phyloP scores from a whole-genome alignment of 2,113 vertebrate genomes.

The Gymnobelideus leadbeateri region DNA sequence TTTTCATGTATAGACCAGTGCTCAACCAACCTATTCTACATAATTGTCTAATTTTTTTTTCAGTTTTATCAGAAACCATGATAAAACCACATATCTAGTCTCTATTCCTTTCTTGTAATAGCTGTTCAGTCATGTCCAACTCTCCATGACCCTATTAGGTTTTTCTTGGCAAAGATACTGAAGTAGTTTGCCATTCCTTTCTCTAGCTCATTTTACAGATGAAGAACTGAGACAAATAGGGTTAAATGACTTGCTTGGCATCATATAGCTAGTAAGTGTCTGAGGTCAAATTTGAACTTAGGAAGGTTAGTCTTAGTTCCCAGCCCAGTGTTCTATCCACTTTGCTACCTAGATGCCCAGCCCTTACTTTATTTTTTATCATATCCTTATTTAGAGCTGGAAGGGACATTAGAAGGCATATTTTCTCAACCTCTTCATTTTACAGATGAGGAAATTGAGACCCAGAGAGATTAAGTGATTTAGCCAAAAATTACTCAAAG shows the following conservation, averaged over 20 bases:
- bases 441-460: background rate
- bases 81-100: background rate
- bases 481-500: background rate
- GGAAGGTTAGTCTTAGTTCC: background rate
- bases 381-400: background rate
- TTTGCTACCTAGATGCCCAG: background rate
- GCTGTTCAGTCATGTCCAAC: background rate
- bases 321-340: background rate
- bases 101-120: background rate
- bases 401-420: background rate
- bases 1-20: background rate
- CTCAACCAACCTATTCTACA: background rate
- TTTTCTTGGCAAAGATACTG: background rate
- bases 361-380: background rate
- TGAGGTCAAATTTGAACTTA: background rate
- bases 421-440: background rate
- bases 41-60: background rate
- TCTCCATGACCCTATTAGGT: background rate
- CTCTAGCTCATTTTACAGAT: background rate
- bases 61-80: background rate
- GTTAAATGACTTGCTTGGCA: background rate
- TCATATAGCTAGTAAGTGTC: background rate
- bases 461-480: background rate
- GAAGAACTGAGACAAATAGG: background rate
- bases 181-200: background rate